These are phyloP conservation scores for Eleutherodactylus coqui DNA, from an alignment of 2,797 vertebrate genomes.

Conservation along the genomic window DNA sequence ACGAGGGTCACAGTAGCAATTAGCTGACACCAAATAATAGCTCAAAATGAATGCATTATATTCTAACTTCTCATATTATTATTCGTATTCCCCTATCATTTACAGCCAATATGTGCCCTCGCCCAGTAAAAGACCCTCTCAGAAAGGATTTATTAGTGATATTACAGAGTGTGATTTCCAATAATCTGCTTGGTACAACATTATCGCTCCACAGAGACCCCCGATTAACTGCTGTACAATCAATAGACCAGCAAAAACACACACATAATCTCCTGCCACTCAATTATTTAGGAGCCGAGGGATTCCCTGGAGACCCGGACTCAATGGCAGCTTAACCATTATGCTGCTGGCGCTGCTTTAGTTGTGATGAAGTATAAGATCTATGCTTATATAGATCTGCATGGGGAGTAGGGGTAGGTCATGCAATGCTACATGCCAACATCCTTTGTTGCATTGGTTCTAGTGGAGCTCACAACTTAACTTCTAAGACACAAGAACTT, in stretches of 20 bases:
- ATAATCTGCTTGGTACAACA: conserved; percentile 61
- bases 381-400: neutral
- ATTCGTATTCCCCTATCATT: conserved; percentile 19
- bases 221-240: conserved; percentile 81
- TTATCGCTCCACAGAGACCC: conserved; percentile 58
- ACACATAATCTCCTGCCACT: conserved; percentile 82
- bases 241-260: conserved; percentile 82
- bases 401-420: neutral
- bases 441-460: no score
- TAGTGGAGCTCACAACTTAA: no score
- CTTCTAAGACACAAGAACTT: no score
- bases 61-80: conserved; percentile 12
- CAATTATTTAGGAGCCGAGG: conserved; percentile 82
- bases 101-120: conserved; percentile 16
- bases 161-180: conserved; percentile 59
- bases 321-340: conserved; percentile 66
- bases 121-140: conserved; percentile 16
- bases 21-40: neutral
- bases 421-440: neutral
- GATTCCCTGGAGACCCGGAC: conserved; percentile 74
- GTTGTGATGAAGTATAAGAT: neutral
- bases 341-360: neutral
- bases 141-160: conserved; percentile 54
- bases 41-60: neutral
- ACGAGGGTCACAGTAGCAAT: neutral